phyloP scores from a whole-genome alignment of 2,113 vertebrate genomes.

The Lamprologus lemairii region DNA sequence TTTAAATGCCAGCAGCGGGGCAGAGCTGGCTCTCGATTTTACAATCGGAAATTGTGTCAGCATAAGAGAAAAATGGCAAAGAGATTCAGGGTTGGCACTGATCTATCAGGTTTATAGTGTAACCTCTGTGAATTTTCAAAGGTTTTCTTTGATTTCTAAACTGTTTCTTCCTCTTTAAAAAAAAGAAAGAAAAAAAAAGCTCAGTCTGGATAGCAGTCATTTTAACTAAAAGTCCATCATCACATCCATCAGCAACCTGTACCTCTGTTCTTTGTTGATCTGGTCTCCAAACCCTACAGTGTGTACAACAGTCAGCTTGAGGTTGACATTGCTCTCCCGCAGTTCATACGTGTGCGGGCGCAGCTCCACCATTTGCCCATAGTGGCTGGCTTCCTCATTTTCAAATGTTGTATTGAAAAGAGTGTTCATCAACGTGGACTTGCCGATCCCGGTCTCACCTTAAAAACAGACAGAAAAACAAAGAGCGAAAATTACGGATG shows the following conservation, averaged over 20 bases:
- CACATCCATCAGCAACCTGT: background rate
- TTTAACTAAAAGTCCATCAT: background rate
- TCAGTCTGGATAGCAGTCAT: background rate
- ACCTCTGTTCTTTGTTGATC: constrained; percentile 95
- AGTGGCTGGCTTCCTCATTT: constrained; percentile 87
- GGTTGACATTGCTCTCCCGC: constrained; percentile 90
- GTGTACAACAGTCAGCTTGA: constrained; percentile 90
- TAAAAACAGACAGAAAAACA: background rate
- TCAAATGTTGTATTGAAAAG: constrained; percentile 94
- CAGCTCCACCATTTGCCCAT: constrained; percentile 75
- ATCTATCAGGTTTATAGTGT: background rate
- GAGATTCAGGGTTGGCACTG: background rate
- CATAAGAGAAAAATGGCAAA: background rate
- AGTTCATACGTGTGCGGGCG: constrained; percentile 82
- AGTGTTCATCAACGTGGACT: constrained; percentile 93
- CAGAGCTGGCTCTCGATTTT: background rate
- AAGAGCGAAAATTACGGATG: background rate
- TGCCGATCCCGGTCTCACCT: constrained; percentile 97
- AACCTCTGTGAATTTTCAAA: background rate
- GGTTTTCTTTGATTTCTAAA: background rate
- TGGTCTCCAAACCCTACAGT: constrained; percentile 94
- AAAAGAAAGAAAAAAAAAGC: rapidly evolving
- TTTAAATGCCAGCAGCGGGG: background rate
- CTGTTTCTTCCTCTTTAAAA: background rate
- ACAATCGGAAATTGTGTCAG: background rate